phyloP scores from a whole-genome alignment of 2,888 invertebrate species.

The Scotopteryx bipunctaria region DNA sequence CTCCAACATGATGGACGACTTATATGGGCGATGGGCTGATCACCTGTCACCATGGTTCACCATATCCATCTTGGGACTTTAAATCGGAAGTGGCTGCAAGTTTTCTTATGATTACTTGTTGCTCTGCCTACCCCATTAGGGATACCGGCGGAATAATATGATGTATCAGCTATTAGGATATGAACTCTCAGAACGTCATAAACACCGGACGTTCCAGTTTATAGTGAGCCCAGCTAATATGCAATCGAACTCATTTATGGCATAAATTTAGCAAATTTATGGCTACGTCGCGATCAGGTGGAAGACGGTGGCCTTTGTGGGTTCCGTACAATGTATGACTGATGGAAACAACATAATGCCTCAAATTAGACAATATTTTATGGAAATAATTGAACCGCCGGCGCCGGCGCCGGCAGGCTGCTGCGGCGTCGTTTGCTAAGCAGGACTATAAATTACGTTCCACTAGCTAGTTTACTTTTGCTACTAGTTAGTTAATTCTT shows the following conservation, averaged over 20 bases:
- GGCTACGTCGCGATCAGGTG: constrained; percentile 40
- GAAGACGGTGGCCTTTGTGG: constrained; percentile 34
- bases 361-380: constrained; percentile 11
- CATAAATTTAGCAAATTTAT: constrained; percentile 46
- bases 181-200: constrained; percentile 36
- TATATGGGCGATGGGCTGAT: no score
- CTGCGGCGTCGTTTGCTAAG: not conserved
- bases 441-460: not conserved
- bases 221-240: constrained; percentile 48
- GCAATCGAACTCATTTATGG: constrained; percentile 52
- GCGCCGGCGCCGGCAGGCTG: not conserved
- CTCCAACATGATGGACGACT: no score
- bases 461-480: not conserved
- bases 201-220: constrained; percentile 50
- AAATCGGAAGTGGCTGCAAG: no score
- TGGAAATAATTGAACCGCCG: constrained; percentile 2
- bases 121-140: no score
- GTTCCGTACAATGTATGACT: constrained; percentile 21
- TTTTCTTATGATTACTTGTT: no score
- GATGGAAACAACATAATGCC: constrained; percentile 5
- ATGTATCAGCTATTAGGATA: constrained; percentile 21
- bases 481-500: no score
- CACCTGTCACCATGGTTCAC: no score
- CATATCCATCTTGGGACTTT: no score
- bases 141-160: no score